phyloP scores from a whole-genome alignment of 2,888 invertebrate genomes.

The Chloromyia formosa region DNA sequence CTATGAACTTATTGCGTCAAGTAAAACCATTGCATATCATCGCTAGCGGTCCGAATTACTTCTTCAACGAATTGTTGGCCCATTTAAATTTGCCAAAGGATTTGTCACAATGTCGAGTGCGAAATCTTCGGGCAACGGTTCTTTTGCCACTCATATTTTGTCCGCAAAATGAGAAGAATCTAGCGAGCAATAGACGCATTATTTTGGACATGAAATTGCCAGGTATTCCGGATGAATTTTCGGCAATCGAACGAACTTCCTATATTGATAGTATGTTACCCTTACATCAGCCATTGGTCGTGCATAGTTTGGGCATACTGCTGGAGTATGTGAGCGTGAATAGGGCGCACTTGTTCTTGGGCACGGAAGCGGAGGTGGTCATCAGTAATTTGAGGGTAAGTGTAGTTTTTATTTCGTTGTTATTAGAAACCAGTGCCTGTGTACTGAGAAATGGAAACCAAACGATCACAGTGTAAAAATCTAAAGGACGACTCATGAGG shows the following conservation, averaged over 20 bases:
- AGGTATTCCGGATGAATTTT: constrained; percentile 46
- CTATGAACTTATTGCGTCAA: constrained; percentile 51
- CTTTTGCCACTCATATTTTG: constrained; percentile 47
- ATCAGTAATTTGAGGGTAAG: constrained; percentile 50
- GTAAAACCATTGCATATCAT: constrained; percentile 47
- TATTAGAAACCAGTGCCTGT: too few relatives aligned
- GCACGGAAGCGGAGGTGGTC: constrained; percentile 40
- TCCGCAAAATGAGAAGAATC: constrained; percentile 45
- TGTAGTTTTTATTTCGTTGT: too few relatives aligned
- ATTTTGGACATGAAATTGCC: constrained; percentile 49
- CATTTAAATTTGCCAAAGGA: constrained; percentile 44
- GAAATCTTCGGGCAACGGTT: constrained; percentile 16
- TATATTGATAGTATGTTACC: constrained; percentile 51
- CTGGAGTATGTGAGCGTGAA: constrained; percentile 49
- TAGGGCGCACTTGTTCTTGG: constrained; percentile 49
- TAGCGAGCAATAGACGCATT: constrained; percentile 43
- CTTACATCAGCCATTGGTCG: constrained; percentile 48
- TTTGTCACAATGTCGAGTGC: constrained; percentile 44
- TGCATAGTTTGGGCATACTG: constrained; percentile 50
- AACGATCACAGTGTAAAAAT: too few relatives aligned
- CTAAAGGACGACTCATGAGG: too few relatives aligned
- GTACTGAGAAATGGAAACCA: too few relatives aligned
- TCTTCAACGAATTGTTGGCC: constrained; percentile 47
- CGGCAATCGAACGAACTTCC: constrained; percentile 42
- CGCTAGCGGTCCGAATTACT: constrained; percentile 48